Conservation (phyloP, 2,113 vertebrate species). For the Myodes glareolus region DNA sequence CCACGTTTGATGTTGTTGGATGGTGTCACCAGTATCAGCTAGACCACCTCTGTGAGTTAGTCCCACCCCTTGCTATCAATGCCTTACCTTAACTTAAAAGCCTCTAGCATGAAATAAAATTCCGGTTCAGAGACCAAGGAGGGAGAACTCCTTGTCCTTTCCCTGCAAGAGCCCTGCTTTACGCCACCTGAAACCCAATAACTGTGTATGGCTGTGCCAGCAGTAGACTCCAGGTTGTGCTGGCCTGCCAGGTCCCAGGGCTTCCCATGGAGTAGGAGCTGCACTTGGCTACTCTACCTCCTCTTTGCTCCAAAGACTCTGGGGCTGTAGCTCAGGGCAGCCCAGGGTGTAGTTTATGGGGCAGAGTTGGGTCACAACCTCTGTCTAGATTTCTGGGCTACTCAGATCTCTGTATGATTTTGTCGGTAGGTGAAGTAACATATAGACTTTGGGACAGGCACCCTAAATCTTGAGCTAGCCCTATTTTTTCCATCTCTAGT, state of each 20-base stretch:
- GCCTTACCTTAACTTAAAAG: slow-evolving; percentile 45
- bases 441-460: background rate
- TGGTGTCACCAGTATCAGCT: background rate
- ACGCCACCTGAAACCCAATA: slow-evolving; percentile 59
- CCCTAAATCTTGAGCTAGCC: background rate
- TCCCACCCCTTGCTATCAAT: background rate
- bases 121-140: slow-evolving; percentile 11
- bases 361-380: background rate
- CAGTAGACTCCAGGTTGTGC: slow-evolving; percentile 68
- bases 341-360: background rate
- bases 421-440: slow-evolving; percentile 38
- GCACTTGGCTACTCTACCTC: background rate
- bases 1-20: background rate
- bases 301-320: background rate
- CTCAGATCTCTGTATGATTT: background rate
- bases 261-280: slow-evolving; percentile 63
- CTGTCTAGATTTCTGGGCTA: background rate
- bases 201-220: slow-evolving; percentile 59
- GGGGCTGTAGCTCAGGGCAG: background rate
- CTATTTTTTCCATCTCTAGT: background rate
- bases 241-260: slow-evolving; percentile 47
- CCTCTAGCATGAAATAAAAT: slow-evolving; percentile 52
- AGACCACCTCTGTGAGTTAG: background rate
- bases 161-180: slow-evolving; percentile 9
- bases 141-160: slow-evolving; percentile 63